A percentile compares a stretch with the other conserved stretches of the same genome.
phyloP scores from a whole-genome alignment of 2,113 vertebrate genomes.

The Oncorhynchus masou region DNA sequence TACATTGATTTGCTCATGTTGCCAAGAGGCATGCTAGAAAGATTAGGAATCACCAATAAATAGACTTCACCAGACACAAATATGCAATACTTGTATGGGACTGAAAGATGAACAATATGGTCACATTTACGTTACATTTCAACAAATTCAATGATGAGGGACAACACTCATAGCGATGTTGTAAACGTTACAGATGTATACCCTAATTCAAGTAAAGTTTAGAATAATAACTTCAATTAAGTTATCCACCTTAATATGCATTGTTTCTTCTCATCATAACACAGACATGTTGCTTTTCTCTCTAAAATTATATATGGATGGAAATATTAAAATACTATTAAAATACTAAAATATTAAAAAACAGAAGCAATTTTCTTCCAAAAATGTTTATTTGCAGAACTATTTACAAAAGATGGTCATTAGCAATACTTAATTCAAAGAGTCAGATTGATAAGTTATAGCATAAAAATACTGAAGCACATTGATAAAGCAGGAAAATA shows the following conservation, averaged over 20 bases:
- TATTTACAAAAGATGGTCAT: slow-evolving; percentile 88
- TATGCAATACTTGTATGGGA: neutral
- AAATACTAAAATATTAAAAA: neutral
- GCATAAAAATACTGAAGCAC: slow-evolving; percentile 75
- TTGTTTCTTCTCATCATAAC: neutral
- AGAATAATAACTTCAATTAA: too few species aligned
- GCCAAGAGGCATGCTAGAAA: neutral
- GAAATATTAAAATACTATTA: too few species aligned
- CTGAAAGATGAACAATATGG: neutral
- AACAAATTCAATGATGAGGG: neutral
- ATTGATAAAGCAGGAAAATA: slow-evolving; percentile 77
- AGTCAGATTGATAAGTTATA: slow-evolving; percentile 70
- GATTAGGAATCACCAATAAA: neutral
- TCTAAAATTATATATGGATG: neutral
- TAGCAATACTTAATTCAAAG: slow-evolving; percentile 79
- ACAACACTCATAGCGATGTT: neutral
- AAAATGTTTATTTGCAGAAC: slow-evolving; percentile 91
- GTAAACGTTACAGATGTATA: neutral
- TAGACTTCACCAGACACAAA: neutral
- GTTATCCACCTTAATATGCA: too few species aligned
- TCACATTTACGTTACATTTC: neutral
- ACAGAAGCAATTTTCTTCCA: slow-evolving; percentile 75
- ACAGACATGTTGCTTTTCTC: too few species aligned
- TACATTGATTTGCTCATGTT: neutral
- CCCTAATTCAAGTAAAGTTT: too few species aligned